Percentiles rank a stretch among this genome's conserved stretches.
Conservation (phyloP, 2,797 vertebrate species). For the Graptemys geographica region DNA sequence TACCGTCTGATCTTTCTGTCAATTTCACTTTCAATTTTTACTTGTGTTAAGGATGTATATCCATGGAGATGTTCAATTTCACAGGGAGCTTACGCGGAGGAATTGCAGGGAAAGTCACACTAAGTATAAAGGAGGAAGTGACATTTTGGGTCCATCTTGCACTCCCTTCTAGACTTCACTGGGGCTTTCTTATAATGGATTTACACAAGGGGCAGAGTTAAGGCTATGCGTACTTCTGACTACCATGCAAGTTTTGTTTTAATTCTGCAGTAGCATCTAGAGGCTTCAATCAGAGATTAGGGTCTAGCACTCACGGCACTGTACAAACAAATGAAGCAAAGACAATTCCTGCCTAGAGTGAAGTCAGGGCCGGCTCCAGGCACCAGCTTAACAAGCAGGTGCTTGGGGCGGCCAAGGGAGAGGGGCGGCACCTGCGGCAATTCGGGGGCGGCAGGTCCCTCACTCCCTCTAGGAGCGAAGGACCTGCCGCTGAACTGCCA, state of each 20-base stretch:
- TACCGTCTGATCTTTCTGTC: neutral
- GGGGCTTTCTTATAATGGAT: neutral
- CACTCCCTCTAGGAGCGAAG: too few relatives aligned
- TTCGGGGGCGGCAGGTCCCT: too few relatives aligned
- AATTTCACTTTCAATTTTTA: neutral
- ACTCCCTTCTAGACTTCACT: neutral
- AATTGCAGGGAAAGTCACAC: neutral
- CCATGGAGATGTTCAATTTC: neutral
- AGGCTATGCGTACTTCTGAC: constrained; percentile 30
- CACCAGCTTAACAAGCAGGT: too few relatives aligned
- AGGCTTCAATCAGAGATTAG: neutral
- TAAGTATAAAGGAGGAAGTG: neutral
- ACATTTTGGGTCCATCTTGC: neutral
- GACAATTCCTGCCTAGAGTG: constrained; percentile 30
- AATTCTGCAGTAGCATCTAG: constrained; percentile 43
- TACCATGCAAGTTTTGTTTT: constrained; percentile 19
- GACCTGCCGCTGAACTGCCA: too few relatives aligned
- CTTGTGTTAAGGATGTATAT: neutral
- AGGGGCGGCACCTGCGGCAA: too few relatives aligned
- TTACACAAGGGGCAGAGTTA: constrained; percentile 43
- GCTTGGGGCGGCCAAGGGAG: too few relatives aligned
- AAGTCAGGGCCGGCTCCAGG: neutral
- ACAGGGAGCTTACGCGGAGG: neutral
- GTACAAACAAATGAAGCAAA: constrained; percentile 21
- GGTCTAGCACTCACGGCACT: neutral